These are phyloP conservation scores for Orchesella flavescens DNA, from an alignment of 2,888 invertebrate species.

Conservation along the genomic window DNA sequence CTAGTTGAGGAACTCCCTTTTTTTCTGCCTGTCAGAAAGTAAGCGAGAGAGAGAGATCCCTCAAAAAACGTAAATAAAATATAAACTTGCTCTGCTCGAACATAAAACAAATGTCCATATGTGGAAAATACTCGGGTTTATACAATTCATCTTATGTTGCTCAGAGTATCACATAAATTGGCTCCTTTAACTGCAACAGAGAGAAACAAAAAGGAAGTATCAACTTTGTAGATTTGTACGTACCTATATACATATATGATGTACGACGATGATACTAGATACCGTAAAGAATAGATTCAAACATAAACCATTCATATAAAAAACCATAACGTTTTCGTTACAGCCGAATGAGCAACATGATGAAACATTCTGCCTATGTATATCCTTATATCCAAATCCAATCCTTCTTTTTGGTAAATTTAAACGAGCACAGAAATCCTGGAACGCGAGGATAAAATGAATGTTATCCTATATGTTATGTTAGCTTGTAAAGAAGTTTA, in stretches of 20 bases:
- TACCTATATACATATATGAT: not conserved
- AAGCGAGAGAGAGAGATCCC: slow-evolving; percentile 27
- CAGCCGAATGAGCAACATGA: slow-evolving; percentile 43
- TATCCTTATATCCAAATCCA: too few species aligned
- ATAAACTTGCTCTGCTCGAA: slow-evolving; percentile 48
- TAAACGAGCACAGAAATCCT: slow-evolving; percentile 2
- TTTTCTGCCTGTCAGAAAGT: slow-evolving; percentile 34
- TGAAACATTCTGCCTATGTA: slow-evolving; percentile 4
- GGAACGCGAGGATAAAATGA: not conserved
- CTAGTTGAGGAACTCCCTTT: slow-evolving; percentile 52
- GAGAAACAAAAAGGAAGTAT: slow-evolving; percentile 48
- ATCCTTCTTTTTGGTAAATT: not conserved
- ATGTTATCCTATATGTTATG: slow-evolving; percentile 23
- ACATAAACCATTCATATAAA: slow-evolving; percentile 24
- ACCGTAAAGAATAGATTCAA: not conserved
- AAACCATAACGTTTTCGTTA: slow-evolving; percentile 40
- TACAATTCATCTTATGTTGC: slow-evolving; percentile 47
- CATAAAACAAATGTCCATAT: slow-evolving; percentile 61
- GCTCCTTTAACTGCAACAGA: slow-evolving; percentile 35
- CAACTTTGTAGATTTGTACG: not conserved
- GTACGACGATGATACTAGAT: too few species aligned
- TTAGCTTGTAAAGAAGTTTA: slow-evolving; percentile 13
- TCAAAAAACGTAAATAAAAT: slow-evolving; percentile 57
- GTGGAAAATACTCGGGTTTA: slow-evolving; percentile 37
- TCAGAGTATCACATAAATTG: slow-evolving; percentile 53